Base-by-base conservation (phyloP, 2,113 vertebrate genomes). In the Odocoileus virginianus region DNA sequence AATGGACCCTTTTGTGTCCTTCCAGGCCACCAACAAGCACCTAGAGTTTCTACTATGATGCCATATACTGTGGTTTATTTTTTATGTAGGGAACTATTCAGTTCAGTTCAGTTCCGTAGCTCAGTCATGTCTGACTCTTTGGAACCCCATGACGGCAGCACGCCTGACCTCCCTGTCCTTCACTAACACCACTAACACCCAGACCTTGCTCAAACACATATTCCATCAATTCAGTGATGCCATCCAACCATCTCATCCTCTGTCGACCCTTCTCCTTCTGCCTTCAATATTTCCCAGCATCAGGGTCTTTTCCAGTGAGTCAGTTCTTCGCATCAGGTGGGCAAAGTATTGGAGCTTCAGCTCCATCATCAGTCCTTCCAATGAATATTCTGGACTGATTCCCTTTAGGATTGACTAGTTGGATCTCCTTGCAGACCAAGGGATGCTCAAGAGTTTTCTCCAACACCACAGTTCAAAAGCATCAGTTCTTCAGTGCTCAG, bases 221-320 rank as follows among this genome's bases (percentile, higher is more conserved):
- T 5, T 5, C n/a, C 64, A 71, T 36, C 1, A 0, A 71, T 17
- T 5, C 9, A 0, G 64, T 36, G n/a, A 71, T 71, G 64, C n/a
- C 64, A 71, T 36, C 64, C 64, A 71, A 71, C n/a, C 17, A 71
- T 71, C 64, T 71, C 64, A 71, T 67, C n/a, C 8, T 71, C 64
- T 21, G n/a, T 36, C 1, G 2, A 36, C n/a, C 61, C 30, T 64
- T 64, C 61, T 64, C 30, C 30, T 7, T 7, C 60, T 64, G 60
- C 60, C 30, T 33, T 64, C 60, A 33, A 4, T 33, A 7, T 33
- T 64, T 33, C 60, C 30, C 60, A 64, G 60, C 6, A 64, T 64
- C 30, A 7, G 60, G 30, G 15, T 33, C 15, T 2, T 61, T 33
- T 64, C 60, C 60, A 64, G 1, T 64, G 7, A 61, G 30, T 33